Evolutionary conservation across 2,888 invertebrate genomes (phyloP), one percentile per base, ranked within the genome.

Genomic region (Seira sanloemensis): DNA sequence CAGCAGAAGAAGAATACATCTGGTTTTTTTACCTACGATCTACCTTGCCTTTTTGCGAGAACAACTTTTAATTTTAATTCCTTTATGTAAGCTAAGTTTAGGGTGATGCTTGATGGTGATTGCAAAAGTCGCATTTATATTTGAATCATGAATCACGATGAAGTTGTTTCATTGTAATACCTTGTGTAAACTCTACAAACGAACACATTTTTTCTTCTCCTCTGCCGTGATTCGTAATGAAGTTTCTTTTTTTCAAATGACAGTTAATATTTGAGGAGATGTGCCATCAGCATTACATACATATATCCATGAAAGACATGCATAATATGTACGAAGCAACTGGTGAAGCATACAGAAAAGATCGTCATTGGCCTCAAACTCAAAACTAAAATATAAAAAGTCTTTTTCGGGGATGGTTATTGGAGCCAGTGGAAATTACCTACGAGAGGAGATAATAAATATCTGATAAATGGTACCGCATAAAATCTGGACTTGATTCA

Each of bases 111-210:
- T 23, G n/a, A n/a, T n/a, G n/a, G n/a, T n/a, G n/a, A n/a, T n/a
- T n/a, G n/a, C n/a, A n/a, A 50, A 37, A 50, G 50, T 62, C 62
- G 19, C 62, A 62, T 46, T 46, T 46, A 19, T 71, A 71, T 37
- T 67, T 7, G 24, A 7, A n/a, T 27, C 68, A 68, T 37, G 37
- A 26, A 25, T 37, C 46, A 27, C 23, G 46, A 71, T 71, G 71
- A 71, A 71, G 37, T 71, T 71, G 37, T 71, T 46, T 46, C 68
- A 27, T 46, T 46, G 37, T 71, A 46, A 62, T 62, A n/a, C 62
- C 12, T 37, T 5, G 12, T 37, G 37, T 37, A n/a, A n/a, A n/a
- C n/a, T 37, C 12, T 37, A 62, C 2, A 62, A 12, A 18, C 7
- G 62, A 62, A 62, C 19, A 62, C 19, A 62, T 9, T 5, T 37